A percentile compares a stretch with the other conserved stretches of the same genome.
Conservation (phyloP, 2,888 invertebrate species). For the Willowsia nigromaculata region DNA sequence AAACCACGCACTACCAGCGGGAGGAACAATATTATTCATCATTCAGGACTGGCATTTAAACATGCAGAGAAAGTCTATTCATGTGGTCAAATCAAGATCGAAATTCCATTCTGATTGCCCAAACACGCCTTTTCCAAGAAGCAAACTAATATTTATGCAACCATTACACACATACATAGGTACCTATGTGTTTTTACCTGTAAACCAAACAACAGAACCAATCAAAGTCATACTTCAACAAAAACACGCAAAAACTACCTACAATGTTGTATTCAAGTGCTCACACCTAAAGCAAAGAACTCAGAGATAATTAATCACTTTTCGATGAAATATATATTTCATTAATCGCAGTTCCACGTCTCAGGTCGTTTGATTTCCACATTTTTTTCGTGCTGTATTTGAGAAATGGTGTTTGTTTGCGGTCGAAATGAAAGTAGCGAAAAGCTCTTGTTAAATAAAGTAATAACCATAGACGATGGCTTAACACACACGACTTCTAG, state of each 20-base stretch:
- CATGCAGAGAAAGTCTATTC: not conserved
- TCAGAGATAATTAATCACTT: not conserved
- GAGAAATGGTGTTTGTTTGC: no score
- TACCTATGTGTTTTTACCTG: not conserved
- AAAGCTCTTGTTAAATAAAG: not conserved
- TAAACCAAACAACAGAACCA: not conserved
- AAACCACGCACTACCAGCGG: conserved; percentile 4
- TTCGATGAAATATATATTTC: no score
- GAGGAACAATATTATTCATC: conserved; percentile 13
- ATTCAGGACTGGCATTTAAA: no score
- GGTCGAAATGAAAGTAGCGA: not conserved
- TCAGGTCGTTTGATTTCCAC: no score
- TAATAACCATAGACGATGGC: not conserved
- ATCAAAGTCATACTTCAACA: no score
- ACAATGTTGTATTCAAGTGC: no score
- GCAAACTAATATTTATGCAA: not conserved
- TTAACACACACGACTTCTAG: not conserved
- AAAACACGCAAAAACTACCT: no score
- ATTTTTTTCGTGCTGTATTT: no score
- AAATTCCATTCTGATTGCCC: conserved; percentile 40
- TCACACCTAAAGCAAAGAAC: no score
- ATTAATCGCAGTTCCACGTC: no score
- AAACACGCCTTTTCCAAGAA: not conserved
- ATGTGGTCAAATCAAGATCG: conserved; percentile 38
- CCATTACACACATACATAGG: not conserved